Evolutionary conservation across 1,140 invertebrate species (phyloP), one percentile per base, ranked within the genome.

Genomic region (Plectrocnemia conspersa): DNA sequence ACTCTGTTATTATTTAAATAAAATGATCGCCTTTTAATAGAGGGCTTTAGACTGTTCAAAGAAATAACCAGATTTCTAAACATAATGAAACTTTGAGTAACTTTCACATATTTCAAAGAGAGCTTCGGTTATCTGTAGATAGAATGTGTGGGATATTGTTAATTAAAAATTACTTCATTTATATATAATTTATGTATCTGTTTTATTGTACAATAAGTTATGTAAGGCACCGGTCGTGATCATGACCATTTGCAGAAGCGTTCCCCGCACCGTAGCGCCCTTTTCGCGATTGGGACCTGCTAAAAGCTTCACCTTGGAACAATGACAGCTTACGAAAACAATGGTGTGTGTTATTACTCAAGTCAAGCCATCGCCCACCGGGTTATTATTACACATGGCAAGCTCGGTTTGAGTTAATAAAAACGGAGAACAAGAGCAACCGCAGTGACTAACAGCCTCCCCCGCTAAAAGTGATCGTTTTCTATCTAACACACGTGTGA

Each of bases 291-390:
- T 22, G 47, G 27, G 47, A 50, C 47, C 52, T 45, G 52, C 40
- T 54, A 45, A 54, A 54, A 45, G 52, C 52, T 54, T 54, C 40
- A 54, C 41, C 38, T 54, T 54, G 41, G 41, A 44, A 45, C 40
- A 54, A 45, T 54, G 52, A 54, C 52, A 45, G 42, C 52, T 45
- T 33, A 54, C 41, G 52, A 54, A 54, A 54, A 54, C 52, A 54
- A 54, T 54, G 52, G 41, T 35, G 24, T 24, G 16, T 40, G 52
- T 40, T 40, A 33, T 52, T 40, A 33, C 42, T 27, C 27, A 40
- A 45, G 40, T 11, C 38, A 27, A 25, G 44, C 3, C 22, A 45
- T 44, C 41, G 42, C 52, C 52, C 52, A 54, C 52, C 41, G 35
- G 10, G 18, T 45, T 45, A 54, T 54, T 54, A 54, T n/a, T n/a